Evolutionary conservation across 2,888 invertebrate genomes (phyloP), one percentile per base, ranked within the genome.

Genomic region (Folsomia manolachei): DNA sequence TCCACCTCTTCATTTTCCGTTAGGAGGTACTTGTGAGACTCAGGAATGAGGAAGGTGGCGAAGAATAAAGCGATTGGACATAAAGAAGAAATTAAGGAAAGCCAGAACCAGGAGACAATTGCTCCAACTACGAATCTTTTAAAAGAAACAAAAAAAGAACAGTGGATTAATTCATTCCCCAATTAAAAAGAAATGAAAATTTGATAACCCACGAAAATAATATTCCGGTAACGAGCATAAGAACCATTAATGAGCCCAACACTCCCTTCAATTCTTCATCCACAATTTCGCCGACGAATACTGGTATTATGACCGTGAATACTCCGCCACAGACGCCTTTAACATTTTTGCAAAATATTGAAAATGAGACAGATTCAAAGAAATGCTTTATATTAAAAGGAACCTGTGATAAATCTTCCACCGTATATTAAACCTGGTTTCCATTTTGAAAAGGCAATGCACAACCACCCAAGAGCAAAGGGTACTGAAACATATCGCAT

Each of bases 171-270:
- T n/a, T n/a, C n/a, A n/a, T n/a, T n/a, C n/a, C n/a, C n/a, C n/a
- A n/a, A n/a, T n/a, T n/a, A n/a, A n/a, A n/a, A n/a, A n/a, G n/a
- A n/a, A n/a, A n/a, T n/a, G n/a, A n/a, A n/a, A n/a, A n/a, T n/a
- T n/a, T n/a, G n/a, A n/a, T n/a, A n/a, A n/a, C n/a, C n/a, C n/a
- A n/a, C n/a, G n/a, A n/a, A n/a, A n/a, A n/a, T n/a, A n/a, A n/a
- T n/a, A n/a, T n/a, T 21, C 78, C 78, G 7, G 73, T 23, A 27
- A 71, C 71, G 64, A 95, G 86, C 88, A 93, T 90, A 23, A 97
- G 84, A 82, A 96, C 95, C 83, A 94, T 94, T 82, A 90, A 93
- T 62, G 93, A 91, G 1, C 95, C 95, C 0, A 96, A 84, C 0
- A 89, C 88, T 0, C 96, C 97, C 70, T 96, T 87, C 80, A 94